Evolutionary conservation across 2,888 invertebrate species (phyloP).

Genomic region (Lordiphosa fenestrarum): DNA sequence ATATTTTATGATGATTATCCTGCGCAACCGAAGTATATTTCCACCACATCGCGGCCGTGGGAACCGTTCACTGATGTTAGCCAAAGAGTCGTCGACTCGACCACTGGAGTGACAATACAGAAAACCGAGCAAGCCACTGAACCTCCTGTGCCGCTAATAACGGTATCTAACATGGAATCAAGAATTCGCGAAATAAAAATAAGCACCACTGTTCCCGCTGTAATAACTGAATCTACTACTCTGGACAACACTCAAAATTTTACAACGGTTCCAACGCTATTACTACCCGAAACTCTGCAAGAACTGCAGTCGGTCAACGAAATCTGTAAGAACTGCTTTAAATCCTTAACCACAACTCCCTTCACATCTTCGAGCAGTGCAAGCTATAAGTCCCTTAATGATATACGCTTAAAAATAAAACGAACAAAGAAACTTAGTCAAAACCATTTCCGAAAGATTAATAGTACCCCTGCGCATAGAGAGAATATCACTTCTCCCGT

Average conservation of each 20-base stretch:
- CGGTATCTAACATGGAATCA: conserved; percentile 2
- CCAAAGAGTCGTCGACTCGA: not conserved
- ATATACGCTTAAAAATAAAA: conserved; percentile 2
- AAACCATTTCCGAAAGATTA: not conserved
- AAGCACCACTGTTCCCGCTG: conserved; percentile 13
- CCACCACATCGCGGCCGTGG: conserved; percentile 17
- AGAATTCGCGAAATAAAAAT: conserved; percentile 7
- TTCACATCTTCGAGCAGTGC: not conserved
- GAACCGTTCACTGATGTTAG: conserved; percentile 5
- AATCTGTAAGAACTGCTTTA: conserved; percentile 1
- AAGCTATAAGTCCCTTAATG: not conserved
- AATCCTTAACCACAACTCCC: not conserved
- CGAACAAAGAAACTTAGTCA: not conserved
- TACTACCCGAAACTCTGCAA: not conserved
- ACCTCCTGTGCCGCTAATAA: conserved; percentile 1
- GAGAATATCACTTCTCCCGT: conserved; percentile 1
- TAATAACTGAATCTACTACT: conserved; percentile 6
- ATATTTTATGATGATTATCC: conserved; percentile 5
- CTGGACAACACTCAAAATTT: conserved; percentile 11
- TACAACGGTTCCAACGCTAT: conserved; percentile 17
- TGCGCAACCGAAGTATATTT: conserved; percentile 3
- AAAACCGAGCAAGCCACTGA: not conserved
- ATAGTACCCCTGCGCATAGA: conserved; percentile 2
- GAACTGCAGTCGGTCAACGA: not conserved
- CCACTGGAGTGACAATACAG: not conserved